Evolutionary conservation across 2,888 invertebrate species (phyloP).

Genomic region (Machimus rusticus): DNA sequence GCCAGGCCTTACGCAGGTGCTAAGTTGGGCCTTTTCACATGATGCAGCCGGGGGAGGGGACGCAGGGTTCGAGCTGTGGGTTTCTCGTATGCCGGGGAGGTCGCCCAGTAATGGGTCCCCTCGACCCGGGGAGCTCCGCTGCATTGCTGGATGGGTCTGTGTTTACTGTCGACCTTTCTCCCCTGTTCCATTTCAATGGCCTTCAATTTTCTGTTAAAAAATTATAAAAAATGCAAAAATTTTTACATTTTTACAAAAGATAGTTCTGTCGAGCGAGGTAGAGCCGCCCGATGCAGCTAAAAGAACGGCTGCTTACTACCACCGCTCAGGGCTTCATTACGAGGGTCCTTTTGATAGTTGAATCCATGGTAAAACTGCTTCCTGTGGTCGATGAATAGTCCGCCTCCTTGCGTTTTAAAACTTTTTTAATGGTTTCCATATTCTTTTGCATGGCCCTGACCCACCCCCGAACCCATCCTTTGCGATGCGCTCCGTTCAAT

Average conservation of each 20-base stretch:
- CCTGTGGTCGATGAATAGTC: constrained; percentile 28
- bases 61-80: not conserved
- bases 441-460: constrained; percentile 7
- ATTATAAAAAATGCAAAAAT: not conserved
- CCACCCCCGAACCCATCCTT: not conserved
- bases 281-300: not conserved
- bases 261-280: not conserved
- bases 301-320: not conserved
- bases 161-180: not conserved
- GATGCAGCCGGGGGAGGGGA: not conserved
- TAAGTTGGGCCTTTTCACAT: not conserved
- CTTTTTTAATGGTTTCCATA: constrained; percentile 22
- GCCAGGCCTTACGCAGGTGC: not conserved
- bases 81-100: not conserved
- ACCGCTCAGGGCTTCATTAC: constrained; percentile 9
- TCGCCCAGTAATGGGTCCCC: not conserved
- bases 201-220: constrained; percentile 24
- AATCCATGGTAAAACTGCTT: not conserved
- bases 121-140: not conserved
- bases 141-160: not conserved
- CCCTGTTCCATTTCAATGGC: constrained; percentile 13
- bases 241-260: no score
- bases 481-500: not conserved
- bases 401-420: not conserved
- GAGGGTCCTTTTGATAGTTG: not conserved